These are phyloP conservation scores for Gryllus longicercus DNA, from an alignment of 2,888 invertebrate species.

Conservation along the genomic window DNA sequence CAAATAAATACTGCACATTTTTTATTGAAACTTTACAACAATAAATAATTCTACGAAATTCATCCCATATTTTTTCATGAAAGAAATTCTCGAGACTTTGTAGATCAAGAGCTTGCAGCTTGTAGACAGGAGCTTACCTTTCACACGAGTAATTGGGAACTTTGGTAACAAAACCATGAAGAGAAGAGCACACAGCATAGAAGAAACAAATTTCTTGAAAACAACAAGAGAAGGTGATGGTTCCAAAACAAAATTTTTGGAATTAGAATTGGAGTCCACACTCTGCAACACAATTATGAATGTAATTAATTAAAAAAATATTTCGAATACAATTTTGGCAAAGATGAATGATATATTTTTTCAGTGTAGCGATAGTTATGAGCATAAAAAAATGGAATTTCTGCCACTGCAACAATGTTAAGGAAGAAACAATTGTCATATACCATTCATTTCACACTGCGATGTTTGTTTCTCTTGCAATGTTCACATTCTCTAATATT, in stretches of 20 bases:
- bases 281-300: slow-evolving; percentile 45
- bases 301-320: background rate
- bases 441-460: no score
- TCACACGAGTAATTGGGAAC: slow-evolving; percentile 67
- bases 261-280: slow-evolving; percentile 50
- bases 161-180: slow-evolving; percentile 67
- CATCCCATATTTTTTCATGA: no score
- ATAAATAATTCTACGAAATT: no score
- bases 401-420: background rate
- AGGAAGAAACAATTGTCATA: no score
- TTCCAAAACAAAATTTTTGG: slow-evolving; percentile 53
- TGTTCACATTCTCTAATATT: no score
- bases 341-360: no score
- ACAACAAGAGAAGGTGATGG: slow-evolving; percentile 71
- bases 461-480: no score
- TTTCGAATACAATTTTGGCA: no score
- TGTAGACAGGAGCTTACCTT: slow-evolving; percentile 51
- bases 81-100: no score
- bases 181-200: slow-evolving; percentile 64
- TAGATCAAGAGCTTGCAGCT: background rate
- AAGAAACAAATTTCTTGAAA: slow-evolving; percentile 66
- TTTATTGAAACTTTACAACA: no score
- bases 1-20: no score
- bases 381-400: background rate
- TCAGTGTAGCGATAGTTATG: no score